Evolutionary conservation across 2,888 invertebrate species (phyloP), one percentile per base, ranked within the genome.

Genomic region (Strigamia crassipes): DNA sequence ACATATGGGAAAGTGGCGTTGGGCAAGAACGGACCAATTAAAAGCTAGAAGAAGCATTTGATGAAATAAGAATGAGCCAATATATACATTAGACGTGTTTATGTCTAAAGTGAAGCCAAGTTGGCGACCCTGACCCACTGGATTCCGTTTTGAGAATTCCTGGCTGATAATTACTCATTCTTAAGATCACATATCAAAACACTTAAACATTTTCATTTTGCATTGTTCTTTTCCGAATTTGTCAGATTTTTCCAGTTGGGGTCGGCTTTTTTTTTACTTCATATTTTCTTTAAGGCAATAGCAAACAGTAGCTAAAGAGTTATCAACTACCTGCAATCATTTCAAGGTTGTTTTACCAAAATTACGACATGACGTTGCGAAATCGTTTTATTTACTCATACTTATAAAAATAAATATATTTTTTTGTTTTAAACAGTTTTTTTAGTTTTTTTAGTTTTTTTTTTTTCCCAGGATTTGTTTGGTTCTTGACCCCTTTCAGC

Each of bases 251-350:
- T 23, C 61, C 61, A 61, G 61, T 61, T 61, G 18, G 8, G 18
- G 8, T 61, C 21, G 21, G 61, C 21, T 56, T 27, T 51, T 51
- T 18, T 51, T 51, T 51, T 51, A 38, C 38, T 38, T 51, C 6
- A 51, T 18, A 51, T 51, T 51, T 18, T 61, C 2, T 10, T 61
- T 61, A 61, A 18, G 18, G 23, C 18, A 21, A 12, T 61, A 23
- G 6, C 18, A 61, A 61, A 61, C 61, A 61, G 61, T 61, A 61
- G 61, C 61, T 61, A 61, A 61, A 23, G 61, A 61, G 61, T 61
- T 61, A 61, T 61, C 61, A 61, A 61, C 61, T 61, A 61, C 61
- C 61, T 61, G 61, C 21, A 61, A 61, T 21, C 61, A 61, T 21
- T 61, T 61, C 61, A 61, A 61, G 61, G 61, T 61, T 61, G 23